A percentile compares a stretch with the other conserved stretches of the same genome.
Conservation (phyloP, 23 tunicate genomes). For the Halocynthia roretzi region DNA sequence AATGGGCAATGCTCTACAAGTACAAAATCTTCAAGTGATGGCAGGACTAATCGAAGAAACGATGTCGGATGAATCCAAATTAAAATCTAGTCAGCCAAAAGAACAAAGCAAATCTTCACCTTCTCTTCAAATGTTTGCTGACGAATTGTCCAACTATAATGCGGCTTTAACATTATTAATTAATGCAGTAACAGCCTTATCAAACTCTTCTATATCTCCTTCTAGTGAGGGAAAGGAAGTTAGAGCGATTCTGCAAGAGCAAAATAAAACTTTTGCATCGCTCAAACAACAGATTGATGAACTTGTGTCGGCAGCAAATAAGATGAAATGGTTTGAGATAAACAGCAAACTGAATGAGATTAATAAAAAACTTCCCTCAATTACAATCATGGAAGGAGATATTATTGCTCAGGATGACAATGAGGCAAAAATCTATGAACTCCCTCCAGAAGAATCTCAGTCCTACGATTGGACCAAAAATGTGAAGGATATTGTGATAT, state of each 20-base stretch:
- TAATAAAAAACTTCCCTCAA: neutral
- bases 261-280: neutral
- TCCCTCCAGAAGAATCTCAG: neutral
- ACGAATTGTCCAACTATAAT: conserved; percentile 11
- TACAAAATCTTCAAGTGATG: conserved; percentile 18
- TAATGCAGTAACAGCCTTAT: conserved; percentile 15
- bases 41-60: conserved; percentile 9
- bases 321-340: neutral
- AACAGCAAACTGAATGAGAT: neutral
- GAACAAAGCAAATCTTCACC: neutral
- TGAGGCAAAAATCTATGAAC: neutral
- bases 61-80: neutral
- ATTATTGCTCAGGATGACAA: too few relatives aligned
- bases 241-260: neutral
- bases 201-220: neutral
- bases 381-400: neutral
- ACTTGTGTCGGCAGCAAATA: conserved; percentile 13
- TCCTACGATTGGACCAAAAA: neutral
- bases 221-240: neutral
- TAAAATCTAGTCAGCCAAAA: neutral
- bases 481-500: conserved; percentile 25
- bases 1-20: conserved; percentile 29
- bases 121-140: neutral
- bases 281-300: conserved; percentile 9
- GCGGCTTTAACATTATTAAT: conserved; percentile 7